Evolutionary conservation across 2,113 vertebrate species (phyloP), one percentile per base, ranked within the genome.

Genomic region (Bujurquina vittata): DNA sequence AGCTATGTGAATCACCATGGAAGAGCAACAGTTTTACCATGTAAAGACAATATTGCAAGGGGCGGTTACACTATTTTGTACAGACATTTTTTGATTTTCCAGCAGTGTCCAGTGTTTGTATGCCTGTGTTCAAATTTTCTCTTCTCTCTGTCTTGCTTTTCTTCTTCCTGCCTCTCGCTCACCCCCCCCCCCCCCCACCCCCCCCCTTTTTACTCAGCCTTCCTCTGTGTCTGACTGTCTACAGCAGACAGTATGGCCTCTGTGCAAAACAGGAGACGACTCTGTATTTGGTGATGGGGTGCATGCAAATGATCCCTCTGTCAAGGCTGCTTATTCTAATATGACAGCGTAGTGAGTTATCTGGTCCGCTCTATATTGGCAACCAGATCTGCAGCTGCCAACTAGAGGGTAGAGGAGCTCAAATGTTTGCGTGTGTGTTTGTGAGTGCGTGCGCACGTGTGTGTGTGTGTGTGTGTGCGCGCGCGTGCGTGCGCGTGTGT

Each of bases 281-380:
- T 91, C 79, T 85, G 91, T 91, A 85, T 93, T 93, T 93, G 93
- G 92, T 83, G 87, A 94, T 91, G 91, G 86, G 92, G 83, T 88
- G 91, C 94, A 95, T 95, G 94, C 94, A 94, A 95, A 96, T 95
- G 93, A 96, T 95, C 90, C 90, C 86, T 92, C 92, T 94, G 93
- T 95, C 93, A 95, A 90, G 91, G 86, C 93, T 91, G 92, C 94
- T 95, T 94, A 94, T 94, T 95, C 93, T 94, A 95, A 94, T 95
- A 95, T 93, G 91, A 93, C 94, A 94, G 93, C 83, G 49, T 89
- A 85, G 92, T 92, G 92, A 94, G 91, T 94, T 94, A 93, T 94
- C 93, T 90, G 92, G 89, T 91, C 81, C 79, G 85, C 89, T 92
- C 89, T 91, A 89, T 92, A 91, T 94, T 94, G 93, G 94, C 92